A percentile compares a stretch with the other conserved stretches of the same genome.
phyloP scores from a whole-genome alignment of 2,888 invertebrate species.

The Lasioglossum malachurum region DNA sequence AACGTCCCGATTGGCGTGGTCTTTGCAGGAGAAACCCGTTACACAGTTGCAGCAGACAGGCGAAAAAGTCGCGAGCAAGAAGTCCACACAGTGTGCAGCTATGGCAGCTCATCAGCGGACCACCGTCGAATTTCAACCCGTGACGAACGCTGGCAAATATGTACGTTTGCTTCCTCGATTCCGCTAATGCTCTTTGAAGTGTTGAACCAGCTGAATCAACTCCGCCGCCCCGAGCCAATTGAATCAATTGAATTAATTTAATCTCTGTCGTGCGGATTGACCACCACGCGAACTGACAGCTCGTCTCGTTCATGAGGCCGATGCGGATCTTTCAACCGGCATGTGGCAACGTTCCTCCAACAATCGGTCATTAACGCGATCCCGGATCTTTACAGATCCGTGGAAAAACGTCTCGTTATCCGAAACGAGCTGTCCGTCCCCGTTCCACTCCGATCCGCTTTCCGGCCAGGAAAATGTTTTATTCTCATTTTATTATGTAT shows the following conservation, averaged over 20 bases:
- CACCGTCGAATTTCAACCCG: slow-evolving; percentile 19
- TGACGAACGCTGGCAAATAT: slow-evolving; percentile 19
- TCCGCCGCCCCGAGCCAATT: slow-evolving; percentile 55
- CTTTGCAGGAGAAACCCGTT: neutral
- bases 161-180: slow-evolving; percentile 44
- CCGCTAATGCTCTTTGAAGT: slow-evolving; percentile 59
- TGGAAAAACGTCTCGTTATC: no score
- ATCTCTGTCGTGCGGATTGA: slow-evolving; percentile 43
- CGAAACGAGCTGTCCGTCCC: no score
- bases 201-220: slow-evolving; percentile 67
- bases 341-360: neutral
- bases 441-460: no score
- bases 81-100: neutral
- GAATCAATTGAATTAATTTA: slow-evolving; percentile 64
- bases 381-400: no score
- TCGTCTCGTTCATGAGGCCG: neutral
- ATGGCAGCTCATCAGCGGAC: neutral
- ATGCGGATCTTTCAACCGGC: neutral
- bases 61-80: neutral
- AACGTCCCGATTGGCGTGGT: neutral
- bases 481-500: no score
- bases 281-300: slow-evolving; percentile 16
- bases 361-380: neutral
- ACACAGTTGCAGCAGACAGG: neutral
- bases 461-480: no score